These are phyloP conservation scores for Physeter macrocephalus DNA, from an alignment of 2,113 vertebrate species.

Conservation along the genomic window DNA sequence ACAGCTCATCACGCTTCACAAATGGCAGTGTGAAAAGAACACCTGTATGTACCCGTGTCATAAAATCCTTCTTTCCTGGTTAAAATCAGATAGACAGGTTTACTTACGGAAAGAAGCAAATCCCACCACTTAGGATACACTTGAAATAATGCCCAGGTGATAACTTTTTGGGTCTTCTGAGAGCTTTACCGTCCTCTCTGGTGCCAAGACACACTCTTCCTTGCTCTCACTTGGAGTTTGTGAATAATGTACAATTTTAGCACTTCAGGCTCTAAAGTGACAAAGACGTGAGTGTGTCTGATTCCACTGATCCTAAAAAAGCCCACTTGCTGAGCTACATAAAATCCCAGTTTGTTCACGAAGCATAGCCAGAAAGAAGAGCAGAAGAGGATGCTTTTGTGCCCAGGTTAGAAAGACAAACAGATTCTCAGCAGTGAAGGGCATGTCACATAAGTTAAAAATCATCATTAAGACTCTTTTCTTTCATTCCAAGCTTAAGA, in stretches of 20 bases:
- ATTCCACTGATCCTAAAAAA: slow-evolving; percentile 56
- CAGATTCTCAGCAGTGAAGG: neutral
- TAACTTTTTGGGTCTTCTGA: neutral
- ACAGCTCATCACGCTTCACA: neutral
- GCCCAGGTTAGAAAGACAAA: slow-evolving; percentile 2
- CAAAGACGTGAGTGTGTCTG: neutral
- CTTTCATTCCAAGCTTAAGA: neutral
- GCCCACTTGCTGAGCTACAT: slow-evolving; percentile 2
- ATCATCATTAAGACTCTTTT: slow-evolving; percentile 22
- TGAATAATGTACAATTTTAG: slow-evolving; percentile 46
- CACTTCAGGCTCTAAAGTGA: slow-evolving; percentile 50
- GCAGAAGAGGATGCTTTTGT: neutral
- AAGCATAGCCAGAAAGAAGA: neutral
- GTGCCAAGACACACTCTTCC: neutral
- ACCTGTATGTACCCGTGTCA: neutral
- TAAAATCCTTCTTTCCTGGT: neutral
- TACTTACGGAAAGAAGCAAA: neutral
- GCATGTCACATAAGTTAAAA: slow-evolving; percentile 9
- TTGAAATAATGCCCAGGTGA: neutral
- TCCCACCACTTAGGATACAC: neutral
- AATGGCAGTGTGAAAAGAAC: neutral
- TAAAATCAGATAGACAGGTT: neutral
- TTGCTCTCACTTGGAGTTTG: neutral
- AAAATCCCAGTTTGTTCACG: neutral
- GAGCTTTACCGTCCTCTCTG: neutral